phyloP scores from a whole-genome alignment of 2,888 invertebrate genomes.

The Dryadula phaetusa region DNA sequence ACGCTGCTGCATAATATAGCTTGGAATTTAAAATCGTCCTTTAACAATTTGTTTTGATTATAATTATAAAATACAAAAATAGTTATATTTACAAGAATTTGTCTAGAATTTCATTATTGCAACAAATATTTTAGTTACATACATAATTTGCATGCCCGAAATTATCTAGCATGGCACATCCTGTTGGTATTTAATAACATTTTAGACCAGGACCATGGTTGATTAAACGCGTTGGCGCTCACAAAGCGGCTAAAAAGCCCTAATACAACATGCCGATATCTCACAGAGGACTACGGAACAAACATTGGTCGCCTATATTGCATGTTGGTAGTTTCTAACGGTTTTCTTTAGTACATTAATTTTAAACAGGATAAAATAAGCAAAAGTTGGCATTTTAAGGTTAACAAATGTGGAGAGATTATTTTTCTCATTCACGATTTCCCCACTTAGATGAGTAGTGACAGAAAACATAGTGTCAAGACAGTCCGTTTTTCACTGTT shows the following conservation, averaged over 20 bases:
- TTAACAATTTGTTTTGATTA: background rate
- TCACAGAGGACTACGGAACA: conserved; percentile 53
- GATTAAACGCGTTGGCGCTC: conserved; percentile 32
- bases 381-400: background rate
- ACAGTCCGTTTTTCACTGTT: too few relatives aligned
- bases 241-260: conserved; percentile 41
- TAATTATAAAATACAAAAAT: background rate
- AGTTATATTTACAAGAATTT: background rate
- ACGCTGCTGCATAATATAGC: too few relatives aligned
- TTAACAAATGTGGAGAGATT: too few relatives aligned
- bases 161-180: conserved; percentile 17
- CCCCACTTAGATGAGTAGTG: too few relatives aligned
- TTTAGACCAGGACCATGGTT: conserved; percentile 27
- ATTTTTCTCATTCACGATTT: too few relatives aligned
- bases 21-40: too few relatives aligned
- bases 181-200: conserved; percentile 34
- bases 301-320: conserved; percentile 56
- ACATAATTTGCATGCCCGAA: conserved; percentile 10
- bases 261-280: conserved; percentile 40
- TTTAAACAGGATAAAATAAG: too few relatives aligned
- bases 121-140: conserved; percentile 8
- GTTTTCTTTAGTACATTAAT: background rate
- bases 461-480: too few relatives aligned
- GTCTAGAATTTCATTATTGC: background rate
- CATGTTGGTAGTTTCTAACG: background rate